A percentile compares a stretch with the other conserved stretches of the same genome.
phyloP scores from a whole-genome alignment of 2,113 vertebrate genomes.

The Eublepharis macularius region DNA sequence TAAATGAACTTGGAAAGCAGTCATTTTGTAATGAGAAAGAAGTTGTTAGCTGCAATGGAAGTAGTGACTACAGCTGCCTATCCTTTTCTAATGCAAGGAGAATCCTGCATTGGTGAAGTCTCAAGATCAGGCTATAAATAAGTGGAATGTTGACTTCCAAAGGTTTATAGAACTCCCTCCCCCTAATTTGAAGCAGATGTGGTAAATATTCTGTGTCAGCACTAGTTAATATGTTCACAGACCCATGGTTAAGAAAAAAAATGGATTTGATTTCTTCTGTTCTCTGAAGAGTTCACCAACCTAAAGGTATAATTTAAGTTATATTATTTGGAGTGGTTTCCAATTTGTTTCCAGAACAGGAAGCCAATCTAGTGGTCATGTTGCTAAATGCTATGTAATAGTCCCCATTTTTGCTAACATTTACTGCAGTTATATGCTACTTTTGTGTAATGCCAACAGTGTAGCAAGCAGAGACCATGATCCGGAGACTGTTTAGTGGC shows the following conservation, averaged over 20 bases:
- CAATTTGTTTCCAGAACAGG: not conserved
- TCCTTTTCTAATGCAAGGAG: not conserved
- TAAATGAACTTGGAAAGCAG: not conserved
- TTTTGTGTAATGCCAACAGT: not conserved
- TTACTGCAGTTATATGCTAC: slow-evolving; percentile 20
- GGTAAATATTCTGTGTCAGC: slow-evolving; percentile 26
- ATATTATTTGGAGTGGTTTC: slow-evolving; percentile 16
- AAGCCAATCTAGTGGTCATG: slow-evolving; percentile 7
- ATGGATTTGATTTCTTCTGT: not conserved
- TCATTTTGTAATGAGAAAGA: no score
- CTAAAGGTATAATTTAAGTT: not conserved
- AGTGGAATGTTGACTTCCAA: not conserved
- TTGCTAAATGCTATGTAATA: slow-evolving; percentile 5
- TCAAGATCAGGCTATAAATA: not conserved
- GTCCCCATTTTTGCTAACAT: slow-evolving; percentile 25
- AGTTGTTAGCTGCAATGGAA: not conserved
- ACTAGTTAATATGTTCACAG: slow-evolving; percentile 2
- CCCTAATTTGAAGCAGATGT: slow-evolving; percentile 9
- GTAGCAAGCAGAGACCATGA: not conserved
- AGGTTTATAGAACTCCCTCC: not conserved
- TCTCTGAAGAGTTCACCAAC: slow-evolving; percentile 6
- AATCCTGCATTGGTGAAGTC: not conserved
- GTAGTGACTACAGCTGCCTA: not conserved
- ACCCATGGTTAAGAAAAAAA: not conserved
- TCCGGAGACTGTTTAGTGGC: not conserved